These are phyloP conservation scores for Ornithoptera alexandrae DNA, from an alignment of 2,888 invertebrate genomes.

Conservation along the genomic window DNA sequence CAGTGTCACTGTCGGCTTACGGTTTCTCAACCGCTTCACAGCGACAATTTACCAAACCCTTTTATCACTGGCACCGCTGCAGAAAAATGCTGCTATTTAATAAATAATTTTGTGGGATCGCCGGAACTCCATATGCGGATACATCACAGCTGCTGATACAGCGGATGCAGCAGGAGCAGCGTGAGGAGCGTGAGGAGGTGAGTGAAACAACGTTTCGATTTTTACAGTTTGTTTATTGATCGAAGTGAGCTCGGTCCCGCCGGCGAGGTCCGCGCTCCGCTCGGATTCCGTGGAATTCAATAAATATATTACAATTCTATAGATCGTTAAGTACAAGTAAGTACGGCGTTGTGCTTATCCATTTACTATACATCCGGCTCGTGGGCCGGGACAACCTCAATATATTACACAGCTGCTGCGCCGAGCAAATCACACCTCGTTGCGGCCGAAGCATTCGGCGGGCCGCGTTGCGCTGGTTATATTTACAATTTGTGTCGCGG, in stretches of 20 bases:
- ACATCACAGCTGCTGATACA: no score
- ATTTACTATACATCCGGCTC: conserved; percentile 21
- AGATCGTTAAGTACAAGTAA: conserved; percentile 39
- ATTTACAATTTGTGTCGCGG: background rate
- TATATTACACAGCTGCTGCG: conserved; percentile 16
- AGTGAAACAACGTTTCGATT: conserved; percentile 38
- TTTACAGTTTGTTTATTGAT: conserved; percentile 72
- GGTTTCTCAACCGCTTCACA: no score
- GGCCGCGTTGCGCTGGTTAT: background rate
- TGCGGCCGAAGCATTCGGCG: background rate
- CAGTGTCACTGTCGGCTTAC: no score
- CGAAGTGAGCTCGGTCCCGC: conserved; percentile 63
- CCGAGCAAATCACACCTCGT: background rate
- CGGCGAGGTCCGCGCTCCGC: conserved; percentile 51
- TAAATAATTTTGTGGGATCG: no score
- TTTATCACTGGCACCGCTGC: no score
- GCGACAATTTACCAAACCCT: no score
- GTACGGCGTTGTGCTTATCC: conserved; percentile 26
- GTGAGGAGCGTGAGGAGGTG: background rate
- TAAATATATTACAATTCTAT: conserved; percentile 74
- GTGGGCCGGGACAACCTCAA: conserved; percentile 6
- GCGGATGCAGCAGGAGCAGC: background rate
- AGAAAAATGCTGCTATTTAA: no score
- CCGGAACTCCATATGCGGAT: no score
- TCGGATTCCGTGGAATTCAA: conserved; percentile 50